Conservation (phyloP, 2,113 vertebrate species). For the Amblyornis subalaris region DNA sequence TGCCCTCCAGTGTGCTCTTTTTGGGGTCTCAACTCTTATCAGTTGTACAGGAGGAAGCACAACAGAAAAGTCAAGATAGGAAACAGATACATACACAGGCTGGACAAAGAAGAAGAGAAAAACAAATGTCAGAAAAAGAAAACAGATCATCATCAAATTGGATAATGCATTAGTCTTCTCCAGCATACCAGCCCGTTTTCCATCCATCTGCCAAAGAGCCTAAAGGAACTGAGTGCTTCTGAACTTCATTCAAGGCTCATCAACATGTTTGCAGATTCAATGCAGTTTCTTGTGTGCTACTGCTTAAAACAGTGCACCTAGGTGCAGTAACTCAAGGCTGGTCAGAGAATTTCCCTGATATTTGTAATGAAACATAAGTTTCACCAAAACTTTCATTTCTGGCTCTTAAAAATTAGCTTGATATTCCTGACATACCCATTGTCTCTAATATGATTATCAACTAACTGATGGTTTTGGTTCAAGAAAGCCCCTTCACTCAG, state of each 20-base stretch:
- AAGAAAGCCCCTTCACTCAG: neutral
- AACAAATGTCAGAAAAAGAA: neutral
- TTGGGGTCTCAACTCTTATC: neutral
- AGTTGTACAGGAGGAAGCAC: neutral
- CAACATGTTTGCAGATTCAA: rapidly evolving
- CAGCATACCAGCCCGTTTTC: neutral
- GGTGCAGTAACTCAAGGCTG: neutral
- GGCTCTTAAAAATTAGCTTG: neutral
- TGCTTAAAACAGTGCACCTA: neutral
- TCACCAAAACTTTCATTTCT: neutral
- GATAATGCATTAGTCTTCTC: neutral
- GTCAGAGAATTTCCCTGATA: neutral
- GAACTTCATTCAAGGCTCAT: neutral
- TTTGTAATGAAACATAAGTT: neutral
- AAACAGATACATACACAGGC: neutral
- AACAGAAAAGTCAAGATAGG: neutral
- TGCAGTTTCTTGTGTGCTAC: neutral
- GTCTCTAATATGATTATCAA: neutral
- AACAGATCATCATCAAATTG: neutral
- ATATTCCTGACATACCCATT: neutral
- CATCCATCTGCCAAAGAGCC: neutral
- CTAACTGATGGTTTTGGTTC: neutral
- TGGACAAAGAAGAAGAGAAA: neutral
- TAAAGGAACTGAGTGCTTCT: neutral
- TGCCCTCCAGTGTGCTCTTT: rapidly evolving